Conservation (phyloP, 2,113 vertebrate genomes). For the Pseudonaja textilis region DNA sequence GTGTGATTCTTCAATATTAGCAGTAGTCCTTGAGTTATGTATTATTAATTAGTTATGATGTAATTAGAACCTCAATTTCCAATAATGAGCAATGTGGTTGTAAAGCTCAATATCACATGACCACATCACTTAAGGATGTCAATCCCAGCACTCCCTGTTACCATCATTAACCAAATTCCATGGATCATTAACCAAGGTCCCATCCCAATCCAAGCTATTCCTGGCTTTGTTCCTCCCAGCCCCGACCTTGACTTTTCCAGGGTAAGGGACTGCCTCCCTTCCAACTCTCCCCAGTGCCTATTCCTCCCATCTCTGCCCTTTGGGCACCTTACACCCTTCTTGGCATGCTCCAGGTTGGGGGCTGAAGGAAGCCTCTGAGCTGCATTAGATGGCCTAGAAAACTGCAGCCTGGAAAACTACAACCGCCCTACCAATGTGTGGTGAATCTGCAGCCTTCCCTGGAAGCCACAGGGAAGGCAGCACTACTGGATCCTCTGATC, state of each 20-base stretch:
- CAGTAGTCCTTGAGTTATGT: background rate
- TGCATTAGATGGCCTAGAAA: background rate
- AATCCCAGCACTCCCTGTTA: background rate
- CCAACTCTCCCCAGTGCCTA: background rate
- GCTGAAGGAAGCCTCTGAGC: background rate
- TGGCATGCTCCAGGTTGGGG: background rate
- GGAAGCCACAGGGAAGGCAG: no score
- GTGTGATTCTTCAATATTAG: background rate
- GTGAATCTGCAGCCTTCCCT: background rate
- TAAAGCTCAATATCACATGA: background rate
- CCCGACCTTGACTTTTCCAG: background rate
- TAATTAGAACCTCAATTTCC: background rate
- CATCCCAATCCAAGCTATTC: background rate
- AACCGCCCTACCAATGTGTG: background rate
- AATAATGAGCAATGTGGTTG: background rate
- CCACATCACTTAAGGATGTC: background rate
- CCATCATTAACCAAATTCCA: background rate
- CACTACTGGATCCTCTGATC: no score
- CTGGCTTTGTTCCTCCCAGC: background rate
- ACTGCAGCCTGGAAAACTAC: background rate
- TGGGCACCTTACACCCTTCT: background rate
- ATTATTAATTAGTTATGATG: background rate
- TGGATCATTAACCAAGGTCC: background rate
- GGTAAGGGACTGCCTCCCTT: background rate
- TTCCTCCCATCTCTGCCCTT: background rate